phyloP scores from a whole-genome alignment of 2,888 invertebrate species.

The Dicranocentrus wangi region DNA sequence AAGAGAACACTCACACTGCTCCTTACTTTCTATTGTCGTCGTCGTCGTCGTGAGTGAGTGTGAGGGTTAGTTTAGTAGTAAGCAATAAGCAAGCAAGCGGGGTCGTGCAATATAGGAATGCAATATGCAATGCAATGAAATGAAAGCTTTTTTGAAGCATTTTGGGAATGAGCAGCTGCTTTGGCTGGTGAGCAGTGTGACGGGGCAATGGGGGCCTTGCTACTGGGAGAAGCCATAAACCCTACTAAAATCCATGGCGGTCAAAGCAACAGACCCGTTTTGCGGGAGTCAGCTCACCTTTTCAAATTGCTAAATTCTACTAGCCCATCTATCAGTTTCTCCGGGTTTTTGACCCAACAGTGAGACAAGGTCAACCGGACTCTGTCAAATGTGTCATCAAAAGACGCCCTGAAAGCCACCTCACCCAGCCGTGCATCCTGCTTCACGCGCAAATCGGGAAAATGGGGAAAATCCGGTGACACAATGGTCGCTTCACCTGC shows the following conservation, averaged over 20 bases:
- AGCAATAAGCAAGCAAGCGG: neutral
- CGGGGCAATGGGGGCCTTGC: slow-evolving; percentile 56
- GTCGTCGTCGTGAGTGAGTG: no score
- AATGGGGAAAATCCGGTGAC: slow-evolving; percentile 34
- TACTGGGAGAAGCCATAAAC: slow-evolving; percentile 62
- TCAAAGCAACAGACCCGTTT: slow-evolving; percentile 65
- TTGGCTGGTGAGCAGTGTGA: slow-evolving; percentile 23
- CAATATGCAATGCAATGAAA: slow-evolving; percentile 15
- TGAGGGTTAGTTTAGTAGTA: no score
- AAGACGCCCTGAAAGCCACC: neutral
- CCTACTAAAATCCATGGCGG: slow-evolving; percentile 68
- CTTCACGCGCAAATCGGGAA: neutral
- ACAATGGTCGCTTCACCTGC: slow-evolving; percentile 40
- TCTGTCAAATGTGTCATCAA: slow-evolving; percentile 41
- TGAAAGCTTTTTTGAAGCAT: slow-evolving; percentile 22
- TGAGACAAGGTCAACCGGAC: slow-evolving; percentile 49
- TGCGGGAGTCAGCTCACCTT: slow-evolving; percentile 61
- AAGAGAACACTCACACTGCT: no score
- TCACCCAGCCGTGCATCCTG: neutral
- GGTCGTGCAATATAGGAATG: neutral
- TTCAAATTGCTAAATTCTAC: slow-evolving; percentile 56
- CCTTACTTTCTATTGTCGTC: no score
- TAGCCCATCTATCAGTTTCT: slow-evolving; percentile 53
- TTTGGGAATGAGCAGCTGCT: slow-evolving; percentile 59
- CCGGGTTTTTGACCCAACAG: slow-evolving; percentile 60